phyloP scores from a whole-genome alignment of 2,888 invertebrate genomes.

The Ophion obscuratus region DNA sequence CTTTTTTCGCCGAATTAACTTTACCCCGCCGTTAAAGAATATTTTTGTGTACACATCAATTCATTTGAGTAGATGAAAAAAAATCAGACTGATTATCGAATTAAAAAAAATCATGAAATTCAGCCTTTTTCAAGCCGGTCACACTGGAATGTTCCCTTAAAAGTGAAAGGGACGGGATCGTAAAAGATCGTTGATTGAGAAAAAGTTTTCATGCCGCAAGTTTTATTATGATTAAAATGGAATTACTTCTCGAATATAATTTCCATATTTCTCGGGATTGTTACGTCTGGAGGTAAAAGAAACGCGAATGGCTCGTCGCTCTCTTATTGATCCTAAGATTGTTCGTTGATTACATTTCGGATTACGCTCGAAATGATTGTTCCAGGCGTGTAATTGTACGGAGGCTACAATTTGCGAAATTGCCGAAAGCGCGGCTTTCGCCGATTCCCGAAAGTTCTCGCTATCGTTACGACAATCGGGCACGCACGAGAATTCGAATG shows the following conservation, averaged over 20 bases:
- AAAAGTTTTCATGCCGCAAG: not conserved
- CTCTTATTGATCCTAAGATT: conserved; percentile 1
- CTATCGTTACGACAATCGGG: conserved; percentile 33
- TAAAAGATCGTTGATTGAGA: too few species aligned
- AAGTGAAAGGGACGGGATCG: too few species aligned
- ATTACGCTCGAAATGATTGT: conserved; percentile 17
- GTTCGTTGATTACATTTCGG: not conserved
- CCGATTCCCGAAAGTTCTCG: conserved; percentile 27
- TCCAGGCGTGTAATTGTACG: not conserved
- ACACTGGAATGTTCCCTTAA: too few species aligned
- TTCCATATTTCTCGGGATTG: not conserved
- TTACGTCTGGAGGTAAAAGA: not conserved
- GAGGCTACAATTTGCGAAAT: conserved; percentile 14
- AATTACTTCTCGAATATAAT: not conserved
- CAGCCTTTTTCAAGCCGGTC: too few species aligned
- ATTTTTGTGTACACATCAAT: too few species aligned
- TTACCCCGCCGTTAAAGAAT: too few species aligned
- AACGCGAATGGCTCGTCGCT: not conserved
- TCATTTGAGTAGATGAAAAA: too few species aligned
- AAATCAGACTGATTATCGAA: too few species aligned
- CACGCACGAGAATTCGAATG: conserved; percentile 16
- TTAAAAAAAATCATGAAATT: too few species aligned
- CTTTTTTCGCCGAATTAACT: too few species aligned
- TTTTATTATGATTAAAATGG: not conserved
- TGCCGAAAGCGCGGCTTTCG: not conserved